phyloP scores from a whole-genome alignment of 2,113 vertebrate genomes.

The Myotis lucifugus region DNA sequence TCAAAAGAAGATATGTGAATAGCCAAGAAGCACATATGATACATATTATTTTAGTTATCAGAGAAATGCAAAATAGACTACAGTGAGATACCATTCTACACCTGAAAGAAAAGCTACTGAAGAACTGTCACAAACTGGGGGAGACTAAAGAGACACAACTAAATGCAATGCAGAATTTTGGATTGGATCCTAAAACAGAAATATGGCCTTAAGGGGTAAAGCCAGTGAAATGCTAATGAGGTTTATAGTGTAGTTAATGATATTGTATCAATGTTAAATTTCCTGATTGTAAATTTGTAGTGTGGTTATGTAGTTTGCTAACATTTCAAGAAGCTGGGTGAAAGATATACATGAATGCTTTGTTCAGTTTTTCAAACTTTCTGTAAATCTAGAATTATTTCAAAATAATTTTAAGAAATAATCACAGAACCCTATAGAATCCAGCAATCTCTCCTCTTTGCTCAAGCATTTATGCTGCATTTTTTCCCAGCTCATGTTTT shows the following conservation, averaged over 20 bases:
- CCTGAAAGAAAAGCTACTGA: not conserved
- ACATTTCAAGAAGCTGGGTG: not conserved
- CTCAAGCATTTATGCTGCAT: not conserved
- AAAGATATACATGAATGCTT: not conserved
- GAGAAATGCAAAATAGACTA: not conserved
- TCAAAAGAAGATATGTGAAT: not conserved
- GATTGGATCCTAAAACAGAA: not conserved
- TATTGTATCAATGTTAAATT: not conserved
- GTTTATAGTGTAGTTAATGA: not conserved
- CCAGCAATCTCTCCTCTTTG: not conserved
- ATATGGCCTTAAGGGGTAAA: not conserved
- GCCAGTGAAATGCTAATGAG: not conserved
- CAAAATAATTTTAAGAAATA: not conserved
- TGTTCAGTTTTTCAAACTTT: not conserved
- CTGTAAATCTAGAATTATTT: not conserved
- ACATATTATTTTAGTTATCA: not conserved
- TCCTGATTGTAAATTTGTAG: not conserved
- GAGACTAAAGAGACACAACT: not conserved
- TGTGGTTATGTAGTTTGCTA: not conserved
- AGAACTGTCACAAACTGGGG: not conserved
- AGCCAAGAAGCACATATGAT: not conserved
- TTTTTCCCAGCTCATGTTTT: not conserved
- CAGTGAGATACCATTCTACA: not conserved
- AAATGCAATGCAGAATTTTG: not conserved
- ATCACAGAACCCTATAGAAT: not conserved